These are phyloP conservation scores for Piaya cayana DNA, from an alignment of 2,113 vertebrate genomes.

Conservation along the genomic window DNA sequence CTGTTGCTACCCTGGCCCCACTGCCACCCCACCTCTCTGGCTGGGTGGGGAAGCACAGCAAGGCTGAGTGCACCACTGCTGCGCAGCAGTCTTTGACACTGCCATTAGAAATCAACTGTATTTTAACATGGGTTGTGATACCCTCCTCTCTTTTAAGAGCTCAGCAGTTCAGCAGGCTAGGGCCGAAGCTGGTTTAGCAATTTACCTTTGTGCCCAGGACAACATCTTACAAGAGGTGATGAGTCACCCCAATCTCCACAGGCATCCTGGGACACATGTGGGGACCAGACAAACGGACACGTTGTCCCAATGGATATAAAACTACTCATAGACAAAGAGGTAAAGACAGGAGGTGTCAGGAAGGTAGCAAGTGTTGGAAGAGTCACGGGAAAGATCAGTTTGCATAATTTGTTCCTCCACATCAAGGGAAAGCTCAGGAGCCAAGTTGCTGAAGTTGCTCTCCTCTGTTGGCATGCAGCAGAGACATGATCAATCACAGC, in stretches of 20 bases:
- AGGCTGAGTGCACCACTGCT: accelerated
- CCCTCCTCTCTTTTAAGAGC: neutral
- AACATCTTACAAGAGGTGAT: neutral
- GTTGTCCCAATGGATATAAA: neutral
- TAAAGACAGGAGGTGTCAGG: neutral
- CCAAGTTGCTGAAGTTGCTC: slow-evolving; percentile 35
- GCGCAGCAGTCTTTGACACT: neutral
- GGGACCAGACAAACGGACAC: neutral
- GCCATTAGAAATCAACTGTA: neutral
- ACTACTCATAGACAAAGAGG: neutral
- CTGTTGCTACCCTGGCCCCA: neutral
- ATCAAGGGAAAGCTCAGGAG: slow-evolving; percentile 52
- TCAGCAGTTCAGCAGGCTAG: neutral
- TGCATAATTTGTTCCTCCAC: slow-evolving; percentile 51
- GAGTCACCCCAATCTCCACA: neutral
- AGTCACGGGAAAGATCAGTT: slow-evolving; percentile 4
- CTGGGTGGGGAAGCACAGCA: neutral
- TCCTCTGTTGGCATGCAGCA: neutral
- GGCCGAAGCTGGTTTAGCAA: neutral
- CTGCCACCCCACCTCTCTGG: neutral
- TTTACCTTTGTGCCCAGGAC: neutral
- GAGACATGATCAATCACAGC: neutral
- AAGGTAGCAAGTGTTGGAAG: neutral
- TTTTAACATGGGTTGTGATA: neutral
- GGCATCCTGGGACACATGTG: neutral